phyloP scores from a whole-genome alignment of 2,113 vertebrate species.

The Ahaetulla prasina region DNA sequence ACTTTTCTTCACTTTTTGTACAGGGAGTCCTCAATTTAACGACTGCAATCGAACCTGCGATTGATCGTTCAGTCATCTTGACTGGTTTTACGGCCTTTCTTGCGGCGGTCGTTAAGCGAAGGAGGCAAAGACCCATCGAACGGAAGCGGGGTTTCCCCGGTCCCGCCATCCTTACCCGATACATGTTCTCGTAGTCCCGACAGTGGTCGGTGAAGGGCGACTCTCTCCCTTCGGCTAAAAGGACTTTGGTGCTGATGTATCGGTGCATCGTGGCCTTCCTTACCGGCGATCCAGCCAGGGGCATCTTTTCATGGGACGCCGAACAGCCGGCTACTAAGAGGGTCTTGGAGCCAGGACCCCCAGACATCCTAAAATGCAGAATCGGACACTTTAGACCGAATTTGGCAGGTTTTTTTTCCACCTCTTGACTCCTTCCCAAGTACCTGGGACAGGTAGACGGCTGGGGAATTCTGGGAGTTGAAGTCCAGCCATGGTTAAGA shows the following conservation, averaged over 20 bases:
- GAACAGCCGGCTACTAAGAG: conserved; percentile 72
- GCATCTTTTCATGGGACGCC: conserved; percentile 72
- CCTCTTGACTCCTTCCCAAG: no score
- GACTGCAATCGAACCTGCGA: no score
- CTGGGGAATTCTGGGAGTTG: not conserved
- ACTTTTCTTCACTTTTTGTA: no score
- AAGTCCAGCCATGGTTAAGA: no score
- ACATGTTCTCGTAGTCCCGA: conserved; percentile 81
- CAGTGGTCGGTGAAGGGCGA: conserved; percentile 86
- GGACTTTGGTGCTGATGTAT: conserved; percentile 88
- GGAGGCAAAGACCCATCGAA: no score
- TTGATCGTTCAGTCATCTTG: no score
- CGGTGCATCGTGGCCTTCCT: conserved; percentile 80
- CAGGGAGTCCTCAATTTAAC: no score
- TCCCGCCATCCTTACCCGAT: conserved; percentile 70
- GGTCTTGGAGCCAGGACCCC: conserved; percentile 62
- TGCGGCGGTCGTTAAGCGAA: not conserved
- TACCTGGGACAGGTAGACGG: no score
- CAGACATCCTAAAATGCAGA: conserved; percentile 47
- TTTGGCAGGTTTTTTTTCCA: no score
- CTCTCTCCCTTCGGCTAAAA: conserved; percentile 81
- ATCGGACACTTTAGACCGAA: no score
- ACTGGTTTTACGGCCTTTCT: no score
- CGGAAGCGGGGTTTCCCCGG: not conserved
- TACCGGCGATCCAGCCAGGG: conserved; percentile 65